Percentiles rank a stretch among this genome's conserved stretches.
phyloP scores from a whole-genome alignment of 1,140 invertebrate genomes.

The Rhopalosiphum padi region DNA sequence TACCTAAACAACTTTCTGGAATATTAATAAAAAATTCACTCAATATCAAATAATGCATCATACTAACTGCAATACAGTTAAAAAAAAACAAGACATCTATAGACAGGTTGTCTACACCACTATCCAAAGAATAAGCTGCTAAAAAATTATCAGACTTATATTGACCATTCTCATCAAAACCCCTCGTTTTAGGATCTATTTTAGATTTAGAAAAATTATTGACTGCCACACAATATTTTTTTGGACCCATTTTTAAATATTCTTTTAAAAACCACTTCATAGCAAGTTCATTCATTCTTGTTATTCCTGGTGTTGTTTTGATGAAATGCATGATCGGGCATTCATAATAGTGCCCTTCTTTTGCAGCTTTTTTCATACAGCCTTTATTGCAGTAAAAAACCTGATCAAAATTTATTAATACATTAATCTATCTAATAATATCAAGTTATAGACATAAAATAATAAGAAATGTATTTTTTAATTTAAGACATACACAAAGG shows the following conservation, averaged over 20 bases:
- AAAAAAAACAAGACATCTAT: neutral
- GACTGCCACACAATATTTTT: neutral
- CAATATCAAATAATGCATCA: neutral
- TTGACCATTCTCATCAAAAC: neutral
- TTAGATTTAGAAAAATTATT: neutral
- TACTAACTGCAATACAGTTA: neutral
- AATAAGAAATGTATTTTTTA: too few relatives aligned
- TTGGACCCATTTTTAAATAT: neutral
- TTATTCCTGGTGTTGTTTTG: neutral
- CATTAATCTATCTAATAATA: neutral
- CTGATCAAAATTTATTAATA: neutral
- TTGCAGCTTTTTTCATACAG: neutral
- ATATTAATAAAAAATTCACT: neutral
- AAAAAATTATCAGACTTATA: conserved; percentile 14
- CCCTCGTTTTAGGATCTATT: neutral
- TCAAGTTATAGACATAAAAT: too few relatives aligned
- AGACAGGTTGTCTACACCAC: neutral
- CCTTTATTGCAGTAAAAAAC: neutral
- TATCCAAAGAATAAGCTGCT: neutral
- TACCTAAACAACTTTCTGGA: neutral
- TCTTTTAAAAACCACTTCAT: conserved; percentile 16
- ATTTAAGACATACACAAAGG: too few relatives aligned
- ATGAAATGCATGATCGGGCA: neutral
- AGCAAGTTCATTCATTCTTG: neutral
- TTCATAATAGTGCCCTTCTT: neutral